Evolutionary conservation across 2,888 invertebrate species (phyloP), one percentile per base, ranked within the genome.

Genomic region (Papilio gigon): DNA sequence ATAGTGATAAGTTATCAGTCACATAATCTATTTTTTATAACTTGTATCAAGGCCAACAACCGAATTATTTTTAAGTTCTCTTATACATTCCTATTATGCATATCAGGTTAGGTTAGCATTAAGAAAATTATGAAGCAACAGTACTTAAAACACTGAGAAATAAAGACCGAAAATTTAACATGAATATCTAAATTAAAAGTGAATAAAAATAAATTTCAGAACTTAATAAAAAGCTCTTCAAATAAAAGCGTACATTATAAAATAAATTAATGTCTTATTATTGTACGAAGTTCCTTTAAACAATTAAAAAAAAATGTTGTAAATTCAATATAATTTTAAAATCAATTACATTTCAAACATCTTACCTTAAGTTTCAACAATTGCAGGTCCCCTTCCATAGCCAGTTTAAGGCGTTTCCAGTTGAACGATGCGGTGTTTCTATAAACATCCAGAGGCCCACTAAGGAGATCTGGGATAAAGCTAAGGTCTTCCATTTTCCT

Each of bases 401-500:
- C 93, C 53, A 96, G 81, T 81, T 95, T 96, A 85, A 98, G 93
- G 72, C 94, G 93, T 86, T 97, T 97, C 97, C 98, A 98, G 82
- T 97, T 94, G 79, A 98, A 98, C 17, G 95, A 94, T 1, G 97
- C 95, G 73, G 93, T 93, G 75, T 94, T 95, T 75, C 98, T 94
- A 84, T 96, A 98, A 0, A 79, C 86, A 81, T 96, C 96, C 74
- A 98, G 88, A 8, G 98, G 97, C 70, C 97, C 96, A 59, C 90
- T 93, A 20, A 95, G 95, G 70, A 95, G 87, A 84, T 96, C 94
- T 60, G 93, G 93, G 76, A 96, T 90, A 75, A 95, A 94, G 82
- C 93, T 93, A 74, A 93, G 90, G 76, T 94, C 94, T 73, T 87
- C 88, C 88, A 92, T 91, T 69, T 78, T 84, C 77, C 77, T 85